Conservation (phyloP, 2,888 invertebrate genomes). For the Linnaemya vulpina region DNA sequence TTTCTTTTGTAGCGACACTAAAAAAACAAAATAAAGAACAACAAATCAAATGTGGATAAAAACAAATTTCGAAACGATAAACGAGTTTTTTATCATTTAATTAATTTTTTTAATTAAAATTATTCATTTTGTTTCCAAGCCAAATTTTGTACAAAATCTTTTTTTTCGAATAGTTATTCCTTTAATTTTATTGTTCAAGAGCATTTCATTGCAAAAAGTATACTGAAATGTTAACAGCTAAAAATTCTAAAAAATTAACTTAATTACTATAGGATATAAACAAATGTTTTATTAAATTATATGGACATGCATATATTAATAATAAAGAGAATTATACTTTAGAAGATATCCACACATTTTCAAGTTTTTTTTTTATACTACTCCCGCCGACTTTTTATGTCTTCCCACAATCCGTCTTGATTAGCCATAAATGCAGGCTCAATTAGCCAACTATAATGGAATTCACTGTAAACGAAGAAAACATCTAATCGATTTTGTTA, state of each 20-base stretch:
- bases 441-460: too few species aligned
- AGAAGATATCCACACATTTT: slow-evolving; percentile 20
- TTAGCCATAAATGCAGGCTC: too few species aligned
- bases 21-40: slow-evolving; percentile 58
- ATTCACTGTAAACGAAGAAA: too few species aligned
- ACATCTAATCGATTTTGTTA: too few species aligned
- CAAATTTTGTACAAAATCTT: slow-evolving; percentile 70
- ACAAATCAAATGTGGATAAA: slow-evolving; percentile 67
- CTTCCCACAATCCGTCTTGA: too few species aligned
- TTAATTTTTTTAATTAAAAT: neutral
- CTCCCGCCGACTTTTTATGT: too few species aligned
- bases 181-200: slow-evolving; percentile 17
- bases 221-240: slow-evolving; percentile 21
- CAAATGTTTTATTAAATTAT: slow-evolving; percentile 31
- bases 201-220: slow-evolving; percentile 65
- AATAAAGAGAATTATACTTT: neutral
- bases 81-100: slow-evolving; percentile 9
- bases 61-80: slow-evolving; percentile 53
- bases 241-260: slow-evolving; percentile 25
- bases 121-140: slow-evolving; percentile 34
- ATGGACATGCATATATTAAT: slow-evolving; percentile 61
- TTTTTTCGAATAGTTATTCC: slow-evolving; percentile 26
- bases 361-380: too few species aligned
- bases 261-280: slow-evolving; percentile 27
- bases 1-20: slow-evolving; percentile 3